Percentiles rank a stretch among this genome's conserved stretches.
Conservation (phyloP, 2,888 invertebrate genomes). For the Eupithecia pulchellata region DNA sequence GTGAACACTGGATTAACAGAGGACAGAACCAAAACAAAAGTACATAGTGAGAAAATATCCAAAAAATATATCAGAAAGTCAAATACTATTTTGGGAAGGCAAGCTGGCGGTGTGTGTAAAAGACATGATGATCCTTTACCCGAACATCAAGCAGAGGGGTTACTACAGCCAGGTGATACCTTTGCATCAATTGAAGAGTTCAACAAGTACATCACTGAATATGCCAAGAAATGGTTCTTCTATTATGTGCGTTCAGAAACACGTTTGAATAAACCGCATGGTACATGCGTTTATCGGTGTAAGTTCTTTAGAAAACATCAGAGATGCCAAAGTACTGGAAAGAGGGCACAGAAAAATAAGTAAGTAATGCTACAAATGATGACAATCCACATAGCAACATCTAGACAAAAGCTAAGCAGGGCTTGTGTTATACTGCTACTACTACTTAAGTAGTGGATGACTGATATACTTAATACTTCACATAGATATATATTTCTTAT, state of each 20-base stretch:
- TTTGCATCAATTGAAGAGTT: slow-evolving; percentile 23
- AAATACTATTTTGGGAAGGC: slow-evolving; percentile 1
- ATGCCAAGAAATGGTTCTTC: slow-evolving; percentile 29
- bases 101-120: not conserved
- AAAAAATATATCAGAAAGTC: not conserved
- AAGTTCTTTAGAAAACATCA: slow-evolving; percentile 10
- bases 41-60: not conserved
- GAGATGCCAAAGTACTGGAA: slow-evolving; percentile 19
- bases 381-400: not conserved
- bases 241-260: slow-evolving; percentile 18
- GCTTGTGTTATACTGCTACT: too few species aligned
- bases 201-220: slow-evolving; percentile 4
- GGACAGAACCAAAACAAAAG: not conserved
- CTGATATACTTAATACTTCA: too few species aligned
- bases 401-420: too few species aligned
- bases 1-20: slow-evolving; percentile 5
- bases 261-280: slow-evolving; percentile 7
- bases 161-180: slow-evolving; percentile 13
- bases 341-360: slow-evolving; percentile 18
- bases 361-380: slow-evolving; percentile 9
- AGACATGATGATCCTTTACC: slow-evolving; percentile 18
- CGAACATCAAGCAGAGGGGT: slow-evolving; percentile 20
- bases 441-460: too few species aligned
- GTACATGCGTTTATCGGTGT: slow-evolving; percentile 8
- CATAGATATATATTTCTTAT: too few species aligned